These are phyloP conservation scores for Rhopalosiphum nymphaeae DNA, from an alignment of 2,888 invertebrate species.

Conservation along the genomic window DNA sequence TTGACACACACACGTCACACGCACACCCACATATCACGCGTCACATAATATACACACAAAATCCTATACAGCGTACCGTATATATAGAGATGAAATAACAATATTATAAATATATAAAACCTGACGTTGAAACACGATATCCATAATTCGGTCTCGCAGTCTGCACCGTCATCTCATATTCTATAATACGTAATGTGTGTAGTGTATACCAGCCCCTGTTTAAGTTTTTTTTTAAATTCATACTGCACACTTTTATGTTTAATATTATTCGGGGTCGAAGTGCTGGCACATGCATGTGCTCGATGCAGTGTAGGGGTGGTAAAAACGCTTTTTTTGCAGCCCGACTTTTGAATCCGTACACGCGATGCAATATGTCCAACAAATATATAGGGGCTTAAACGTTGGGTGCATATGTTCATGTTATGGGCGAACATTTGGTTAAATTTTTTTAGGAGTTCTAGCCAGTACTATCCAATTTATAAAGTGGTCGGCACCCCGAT, in stretches of 20 bases:
- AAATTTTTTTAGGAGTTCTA: neutral
- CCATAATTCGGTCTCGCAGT: slow-evolving; percentile 29
- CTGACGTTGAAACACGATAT: slow-evolving; percentile 41
- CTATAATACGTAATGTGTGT: neutral
- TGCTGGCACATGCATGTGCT: neutral
- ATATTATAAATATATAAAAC: neutral
- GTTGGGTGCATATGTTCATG: neutral
- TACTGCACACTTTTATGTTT: neutral
- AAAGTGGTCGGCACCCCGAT: neutral
- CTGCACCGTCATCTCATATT: neutral
- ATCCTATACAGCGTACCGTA: neutral
- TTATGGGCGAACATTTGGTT: neutral
- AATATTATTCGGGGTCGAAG: neutral
- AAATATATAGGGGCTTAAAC: neutral
- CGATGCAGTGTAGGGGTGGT: neutral
- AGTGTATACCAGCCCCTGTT: neutral
- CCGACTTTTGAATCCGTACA: neutral
- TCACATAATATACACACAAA: neutral
- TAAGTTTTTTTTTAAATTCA: neutral
- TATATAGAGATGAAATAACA: neutral
- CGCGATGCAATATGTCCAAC: neutral
- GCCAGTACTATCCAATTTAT: neutral
- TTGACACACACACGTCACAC: neutral
- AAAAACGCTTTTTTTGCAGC: neutral
- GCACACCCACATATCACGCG: neutral